phyloP scores from a whole-genome alignment of 2,113 vertebrate species.

The Dendropsophus ebraccatus region DNA sequence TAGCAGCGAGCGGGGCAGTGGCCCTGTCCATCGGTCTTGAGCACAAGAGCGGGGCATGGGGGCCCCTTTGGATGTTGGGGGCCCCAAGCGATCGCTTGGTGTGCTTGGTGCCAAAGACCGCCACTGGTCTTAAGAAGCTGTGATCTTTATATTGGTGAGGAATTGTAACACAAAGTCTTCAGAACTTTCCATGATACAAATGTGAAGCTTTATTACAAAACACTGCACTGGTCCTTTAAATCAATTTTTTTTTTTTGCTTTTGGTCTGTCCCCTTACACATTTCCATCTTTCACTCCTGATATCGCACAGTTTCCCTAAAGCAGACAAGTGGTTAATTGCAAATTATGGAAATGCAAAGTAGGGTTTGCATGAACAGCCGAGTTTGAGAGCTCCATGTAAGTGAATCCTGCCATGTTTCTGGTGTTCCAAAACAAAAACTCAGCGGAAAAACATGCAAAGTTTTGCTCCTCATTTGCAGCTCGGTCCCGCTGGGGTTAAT shows the following conservation, averaged over 20 bases:
- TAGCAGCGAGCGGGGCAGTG: no score
- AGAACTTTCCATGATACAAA: not conserved
- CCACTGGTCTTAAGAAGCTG: no score
- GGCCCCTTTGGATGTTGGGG: no score
- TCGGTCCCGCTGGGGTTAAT: not conserved
- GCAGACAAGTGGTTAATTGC: not conserved
- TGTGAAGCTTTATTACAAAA: not conserved
- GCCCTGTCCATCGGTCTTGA: no score
- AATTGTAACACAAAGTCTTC: not conserved
- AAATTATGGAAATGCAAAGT: conserved; percentile 34
- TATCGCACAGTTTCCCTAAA: not conserved
- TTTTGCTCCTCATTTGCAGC: not conserved
- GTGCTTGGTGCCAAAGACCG: no score
- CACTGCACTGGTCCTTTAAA: not conserved
- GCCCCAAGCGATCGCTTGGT: no score
- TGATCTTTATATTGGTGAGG: no score
- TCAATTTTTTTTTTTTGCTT: not conserved
- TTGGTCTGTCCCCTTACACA: no score
- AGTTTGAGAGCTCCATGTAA: conserved; percentile 2
- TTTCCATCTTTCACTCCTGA: conserved; percentile 9
- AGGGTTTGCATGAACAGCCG: conserved; percentile 26
- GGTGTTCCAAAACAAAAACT: conserved; percentile 3
- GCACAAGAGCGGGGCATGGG: no score
- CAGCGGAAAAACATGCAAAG: conserved; percentile 9
- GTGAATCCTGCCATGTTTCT: conserved; percentile 13